Evolutionary conservation across 2,113 vertebrate genomes (phyloP).

Genomic region (Corythornis vintsioides): DNA sequence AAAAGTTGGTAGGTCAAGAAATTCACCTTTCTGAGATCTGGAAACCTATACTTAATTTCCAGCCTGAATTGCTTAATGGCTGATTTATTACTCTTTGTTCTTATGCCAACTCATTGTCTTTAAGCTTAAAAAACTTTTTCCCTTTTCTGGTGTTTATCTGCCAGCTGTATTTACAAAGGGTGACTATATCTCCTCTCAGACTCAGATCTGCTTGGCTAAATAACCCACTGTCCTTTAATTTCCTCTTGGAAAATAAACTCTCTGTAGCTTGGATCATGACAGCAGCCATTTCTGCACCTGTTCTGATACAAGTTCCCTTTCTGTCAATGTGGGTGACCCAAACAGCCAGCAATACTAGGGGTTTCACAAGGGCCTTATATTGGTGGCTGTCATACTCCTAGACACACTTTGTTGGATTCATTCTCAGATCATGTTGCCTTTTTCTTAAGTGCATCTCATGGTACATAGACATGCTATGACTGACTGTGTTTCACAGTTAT

Average conservation of each 20-base stretch:
- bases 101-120: constrained; percentile 32
- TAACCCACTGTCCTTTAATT: constrained; percentile 59
- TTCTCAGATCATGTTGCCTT: not conserved
- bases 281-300: constrained; percentile 47
- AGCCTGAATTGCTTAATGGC: not conserved
- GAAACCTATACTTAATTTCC: not conserved
- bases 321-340: not conserved
- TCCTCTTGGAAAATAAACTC: constrained; percentile 65
- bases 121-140: not conserved
- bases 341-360: rapidly evolving
- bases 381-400: not conserved
- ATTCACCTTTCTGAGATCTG: not conserved
- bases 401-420: not conserved
- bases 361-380: not conserved
- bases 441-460: not conserved
- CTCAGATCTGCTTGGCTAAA: constrained; percentile 41
- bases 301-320: not conserved
- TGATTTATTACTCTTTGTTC: constrained; percentile 13
- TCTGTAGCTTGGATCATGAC: constrained; percentile 7
- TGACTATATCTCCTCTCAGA: constrained; percentile 3
- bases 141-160: constrained; percentile 26
- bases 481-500: not conserved
- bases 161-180: constrained; percentile 60
- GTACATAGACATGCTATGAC: not conserved
- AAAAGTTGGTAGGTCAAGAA: not conserved